Evolutionary conservation across 2,888 invertebrate genomes (phyloP), one percentile per base, ranked within the genome.

Genomic region (Gastrophysa polygoni): DNA sequence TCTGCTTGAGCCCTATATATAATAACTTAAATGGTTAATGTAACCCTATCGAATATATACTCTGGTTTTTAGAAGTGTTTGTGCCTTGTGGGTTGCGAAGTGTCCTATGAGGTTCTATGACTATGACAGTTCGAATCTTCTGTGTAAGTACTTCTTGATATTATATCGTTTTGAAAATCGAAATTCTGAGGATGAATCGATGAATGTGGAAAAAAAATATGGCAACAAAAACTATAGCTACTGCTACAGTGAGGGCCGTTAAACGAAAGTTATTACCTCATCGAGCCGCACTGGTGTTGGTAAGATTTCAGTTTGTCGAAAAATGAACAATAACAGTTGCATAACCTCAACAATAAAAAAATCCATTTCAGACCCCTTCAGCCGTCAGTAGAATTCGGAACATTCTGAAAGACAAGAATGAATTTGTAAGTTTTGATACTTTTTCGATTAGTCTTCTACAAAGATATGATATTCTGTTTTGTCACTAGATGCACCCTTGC

Each of bases 171-270:
- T 32, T 8, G 11, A 32, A 32, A 32, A 32, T 32, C 11, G 11
- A 5, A 32, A 32, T 8, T 32, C n/a, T 32, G 32, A 32, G 11
- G 8, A 32, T 11, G 20, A n/a, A 51, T 20, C 29, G 29, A 3
- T 18, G 34, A 52, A 52, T 52, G 20, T 24, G 14, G 14, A 21
- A 38, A 38, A 14, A 16, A 14, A 80, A 78, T 75, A 92, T 92
- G 92, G 88, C 92, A 80, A 88, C 91, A 69, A 90, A 88, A 85
- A 86, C 88, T 65, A 88, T 91, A 75, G 93, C 91, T 63, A 90
- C 93, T 78, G 96, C 96, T 24, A 95, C 95, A 58, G 94, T 96
- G 24, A 87, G 93, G 72, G 93, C 95, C 69, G 90, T 95, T 21
- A 91, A 91, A 80, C 90, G 92, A 77, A 88, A 87, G 81, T 80